Evolutionary conservation across 2,888 invertebrate genomes (phyloP).

Genomic region (Drosophila emarginata): DNA sequence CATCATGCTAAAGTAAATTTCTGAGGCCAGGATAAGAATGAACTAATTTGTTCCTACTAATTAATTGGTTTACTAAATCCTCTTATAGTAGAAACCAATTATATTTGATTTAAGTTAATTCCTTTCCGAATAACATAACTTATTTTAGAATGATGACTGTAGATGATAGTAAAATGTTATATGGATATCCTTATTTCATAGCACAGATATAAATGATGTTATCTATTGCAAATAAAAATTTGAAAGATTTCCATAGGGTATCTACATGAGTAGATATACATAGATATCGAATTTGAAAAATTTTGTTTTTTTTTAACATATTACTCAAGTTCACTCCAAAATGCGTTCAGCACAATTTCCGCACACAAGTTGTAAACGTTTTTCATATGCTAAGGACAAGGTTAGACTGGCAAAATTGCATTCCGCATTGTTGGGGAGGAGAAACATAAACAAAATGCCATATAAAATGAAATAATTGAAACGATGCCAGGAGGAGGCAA

Average conservation of each 20-base stretch:
- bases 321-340: neutral
- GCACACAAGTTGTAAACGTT: slow-evolving; percentile 44
- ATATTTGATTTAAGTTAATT: too few relatives aligned
- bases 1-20: neutral
- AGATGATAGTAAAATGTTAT: too few relatives aligned
- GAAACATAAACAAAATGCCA: slow-evolving; percentile 61
- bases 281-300: too few relatives aligned
- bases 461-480: slow-evolving; percentile 53
- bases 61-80: neutral
- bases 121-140: too few relatives aligned
- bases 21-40: slow-evolving; percentile 28
- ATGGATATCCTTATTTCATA: too few relatives aligned
- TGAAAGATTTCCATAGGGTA: too few relatives aligned
- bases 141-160: too few relatives aligned
- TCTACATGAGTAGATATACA: too few relatives aligned
- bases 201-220: too few relatives aligned
- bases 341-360: slow-evolving; percentile 37
- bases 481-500: slow-evolving; percentile 42
- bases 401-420: slow-evolving; percentile 55
- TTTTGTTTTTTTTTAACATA: neutral
- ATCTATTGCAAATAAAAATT: too few relatives aligned
- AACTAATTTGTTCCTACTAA: neutral
- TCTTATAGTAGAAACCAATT: too few relatives aligned
- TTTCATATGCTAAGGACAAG: slow-evolving; percentile 72
- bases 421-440: slow-evolving; percentile 56